These are phyloP conservation scores for Bathynomus jamesi DNA, from an alignment of 1,140 invertebrate genomes.

Conservation along the genomic window DNA sequence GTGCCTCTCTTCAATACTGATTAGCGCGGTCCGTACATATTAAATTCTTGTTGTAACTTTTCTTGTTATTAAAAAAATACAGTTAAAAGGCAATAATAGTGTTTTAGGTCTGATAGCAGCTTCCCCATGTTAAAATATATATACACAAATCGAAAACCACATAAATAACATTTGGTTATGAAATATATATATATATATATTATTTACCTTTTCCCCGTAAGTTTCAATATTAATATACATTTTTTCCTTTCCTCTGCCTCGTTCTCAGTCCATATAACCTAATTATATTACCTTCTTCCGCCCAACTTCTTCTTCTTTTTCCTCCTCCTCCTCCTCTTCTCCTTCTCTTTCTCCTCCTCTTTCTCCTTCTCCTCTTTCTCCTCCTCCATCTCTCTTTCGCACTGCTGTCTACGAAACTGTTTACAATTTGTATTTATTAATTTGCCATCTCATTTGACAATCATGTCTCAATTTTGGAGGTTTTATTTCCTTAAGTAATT, in stretches of 20 bases:
- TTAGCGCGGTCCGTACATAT: too few relatives aligned
- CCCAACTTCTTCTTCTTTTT: too few relatives aligned
- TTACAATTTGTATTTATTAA: neutral
- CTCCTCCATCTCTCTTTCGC: too few relatives aligned
- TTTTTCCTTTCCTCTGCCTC: neutral
- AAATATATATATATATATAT: neutral
- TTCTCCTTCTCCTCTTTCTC: too few relatives aligned
- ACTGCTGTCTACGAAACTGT: neutral
- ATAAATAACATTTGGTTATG: neutral
- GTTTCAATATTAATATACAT: neutral
- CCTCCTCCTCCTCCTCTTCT: too few relatives aligned
- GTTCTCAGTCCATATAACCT: neutral
- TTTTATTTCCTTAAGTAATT: too few relatives aligned
- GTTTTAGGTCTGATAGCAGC: neutral
- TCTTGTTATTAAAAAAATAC: neutral
- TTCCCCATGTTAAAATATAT: neutral
- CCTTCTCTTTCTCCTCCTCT: too few relatives aligned
- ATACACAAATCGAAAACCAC: neutral
- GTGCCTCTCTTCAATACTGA: neutral
- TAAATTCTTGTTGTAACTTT: neutral
- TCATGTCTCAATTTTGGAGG: neutral
- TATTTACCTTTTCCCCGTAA: neutral
- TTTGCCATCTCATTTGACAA: neutral
- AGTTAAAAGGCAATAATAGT: neutral
- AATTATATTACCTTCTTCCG: too few relatives aligned